A percentile compares a stretch with the other conserved stretches of the same genome.
Conservation (phyloP, 2,888 invertebrate species). For the Hypercompe scribonia region DNA sequence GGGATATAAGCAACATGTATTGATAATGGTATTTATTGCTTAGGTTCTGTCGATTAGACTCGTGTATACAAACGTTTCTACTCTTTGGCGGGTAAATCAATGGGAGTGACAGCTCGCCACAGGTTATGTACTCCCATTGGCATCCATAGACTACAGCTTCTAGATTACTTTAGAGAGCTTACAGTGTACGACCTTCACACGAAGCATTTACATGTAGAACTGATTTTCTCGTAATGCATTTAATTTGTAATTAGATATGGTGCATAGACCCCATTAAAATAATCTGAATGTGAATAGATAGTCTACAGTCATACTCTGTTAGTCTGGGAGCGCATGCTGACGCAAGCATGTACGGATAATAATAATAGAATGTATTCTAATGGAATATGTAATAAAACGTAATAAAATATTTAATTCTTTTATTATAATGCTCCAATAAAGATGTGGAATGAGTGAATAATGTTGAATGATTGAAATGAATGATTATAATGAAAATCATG, state of each 20-base stretch:
- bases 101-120: conserved; percentile 42
- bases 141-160: conserved; percentile 76
- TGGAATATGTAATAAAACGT: conserved; percentile 86
- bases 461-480: not conserved
- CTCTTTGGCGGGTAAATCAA: conserved; percentile 37
- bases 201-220: conserved; percentile 75
- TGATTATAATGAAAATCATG: no score
- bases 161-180: conserved; percentile 77
- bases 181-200: conserved; percentile 65
- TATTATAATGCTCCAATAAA: conserved; percentile 18
- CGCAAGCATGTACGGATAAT: conserved; percentile 69
- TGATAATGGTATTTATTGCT: conserved; percentile 13
- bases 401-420: conserved; percentile 62
- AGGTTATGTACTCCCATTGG: conserved; percentile 52
- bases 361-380: conserved; percentile 86
- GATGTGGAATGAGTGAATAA: not conserved
- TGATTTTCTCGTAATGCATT: conserved; percentile 77
- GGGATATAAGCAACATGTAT: conserved; percentile 21
- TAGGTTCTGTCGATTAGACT: conserved; percentile 27
- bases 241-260: conserved; percentile 80
- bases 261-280: conserved; percentile 70
- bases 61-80: conserved; percentile 30
- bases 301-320: conserved; percentile 52
- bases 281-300: conserved; percentile 59
- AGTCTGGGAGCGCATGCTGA: conserved; percentile 48